phyloP scores from a whole-genome alignment of 2,113 vertebrate species.

The Platichthys flesus region DNA sequence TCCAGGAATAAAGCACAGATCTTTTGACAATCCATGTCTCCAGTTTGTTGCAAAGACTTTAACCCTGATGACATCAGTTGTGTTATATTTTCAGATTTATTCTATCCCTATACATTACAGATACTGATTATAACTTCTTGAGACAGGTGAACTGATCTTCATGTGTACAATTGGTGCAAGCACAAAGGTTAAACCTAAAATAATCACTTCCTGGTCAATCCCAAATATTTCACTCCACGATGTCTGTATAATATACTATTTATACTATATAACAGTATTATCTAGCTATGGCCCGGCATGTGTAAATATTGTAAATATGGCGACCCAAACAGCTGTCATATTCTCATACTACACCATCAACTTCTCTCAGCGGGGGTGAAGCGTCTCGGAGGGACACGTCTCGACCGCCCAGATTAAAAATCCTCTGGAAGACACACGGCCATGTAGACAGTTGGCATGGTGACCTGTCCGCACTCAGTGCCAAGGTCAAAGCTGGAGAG shows the following conservation, averaged over 20 bases:
- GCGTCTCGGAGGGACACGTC: conserved; percentile 41
- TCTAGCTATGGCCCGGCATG: conserved; percentile 9
- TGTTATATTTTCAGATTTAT: too few species aligned
- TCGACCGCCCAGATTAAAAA: conserved; percentile 68
- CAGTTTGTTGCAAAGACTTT: too few species aligned
- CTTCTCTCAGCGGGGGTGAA: conserved; percentile 43
- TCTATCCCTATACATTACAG: too few species aligned
- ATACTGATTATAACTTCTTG: too few species aligned
- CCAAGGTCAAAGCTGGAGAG: conserved; percentile 82
- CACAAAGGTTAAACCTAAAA: neutral
- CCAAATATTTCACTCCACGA: too few species aligned
- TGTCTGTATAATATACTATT: too few species aligned
- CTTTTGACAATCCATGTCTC: neutral
- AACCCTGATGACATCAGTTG: neutral
- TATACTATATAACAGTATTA: neutral
- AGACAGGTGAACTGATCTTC: too few species aligned
- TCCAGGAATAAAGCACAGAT: neutral
- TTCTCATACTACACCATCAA: conserved; percentile 53
- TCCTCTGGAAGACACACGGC: conserved; percentile 54
- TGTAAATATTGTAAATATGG: conserved; percentile 54
- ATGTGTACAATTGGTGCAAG: neutral
- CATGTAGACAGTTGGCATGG: conserved; percentile 76
- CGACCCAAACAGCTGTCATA: conserved; percentile 43
- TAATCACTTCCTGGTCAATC: neutral
- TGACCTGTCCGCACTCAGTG: conserved; percentile 72